A percentile compares a stretch with the other conserved stretches of the same genome.
Conservation (phyloP, 2,888 invertebrate species). For the Venusia cambrica region DNA sequence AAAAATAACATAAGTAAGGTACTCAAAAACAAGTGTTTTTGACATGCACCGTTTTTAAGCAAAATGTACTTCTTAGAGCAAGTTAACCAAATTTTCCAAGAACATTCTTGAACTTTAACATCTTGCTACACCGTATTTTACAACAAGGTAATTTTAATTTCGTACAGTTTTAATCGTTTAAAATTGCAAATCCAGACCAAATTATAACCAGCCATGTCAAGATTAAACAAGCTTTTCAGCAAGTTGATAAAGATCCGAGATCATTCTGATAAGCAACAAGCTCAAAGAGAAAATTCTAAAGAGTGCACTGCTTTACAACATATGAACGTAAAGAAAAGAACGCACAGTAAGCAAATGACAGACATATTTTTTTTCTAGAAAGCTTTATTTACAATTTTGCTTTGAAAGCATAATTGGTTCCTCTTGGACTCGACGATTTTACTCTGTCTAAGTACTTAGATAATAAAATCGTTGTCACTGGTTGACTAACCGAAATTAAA, state of each 20-base stretch:
- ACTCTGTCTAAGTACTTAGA: too few relatives aligned
- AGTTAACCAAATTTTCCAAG: too few relatives aligned
- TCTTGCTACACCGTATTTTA: conserved; percentile 8
- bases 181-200: conserved; percentile 14
- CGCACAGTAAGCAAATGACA: background rate
- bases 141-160: conserved; percentile 4
- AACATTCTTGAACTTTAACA: background rate
- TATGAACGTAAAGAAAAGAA: conserved; percentile 6
- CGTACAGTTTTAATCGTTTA: conserved; percentile 13
- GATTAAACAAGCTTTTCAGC: conserved; percentile 13
- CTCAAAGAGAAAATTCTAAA: background rate
- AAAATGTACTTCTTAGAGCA: too few relatives aligned
- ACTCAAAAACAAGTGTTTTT: too few relatives aligned
- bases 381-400: too few relatives aligned
- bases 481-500: too few relatives aligned
- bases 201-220: conserved; percentile 11
- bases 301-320: conserved; percentile 1
- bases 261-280: conserved; percentile 10
- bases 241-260: conserved; percentile 17
- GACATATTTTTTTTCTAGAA: too few relatives aligned
- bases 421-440: too few relatives aligned
- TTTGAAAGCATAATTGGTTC: too few relatives aligned
- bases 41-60: too few relatives aligned
- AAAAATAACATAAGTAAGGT: too few relatives aligned
- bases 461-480: too few relatives aligned